Base-by-base conservation (phyloP, 2,113 vertebrate species). In the Pavo muticus region DNA sequence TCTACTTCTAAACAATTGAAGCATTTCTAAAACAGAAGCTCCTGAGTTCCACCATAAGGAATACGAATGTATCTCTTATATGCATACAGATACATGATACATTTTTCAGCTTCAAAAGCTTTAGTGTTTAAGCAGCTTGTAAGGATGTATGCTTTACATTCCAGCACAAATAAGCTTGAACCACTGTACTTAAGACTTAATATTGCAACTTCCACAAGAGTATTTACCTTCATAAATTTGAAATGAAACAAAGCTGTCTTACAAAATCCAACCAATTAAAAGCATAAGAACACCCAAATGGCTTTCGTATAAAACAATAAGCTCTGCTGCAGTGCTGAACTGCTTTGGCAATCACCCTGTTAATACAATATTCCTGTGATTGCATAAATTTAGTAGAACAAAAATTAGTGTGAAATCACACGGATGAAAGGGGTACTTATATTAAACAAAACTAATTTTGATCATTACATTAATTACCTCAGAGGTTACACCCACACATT, bases 231-330 rank as follows among this genome's bases (percentile, higher is more conserved):
- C 35, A 69, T 24, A 79, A 82, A 75, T 47, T 40, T 57, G 14
- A 67, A 88, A 85, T 44, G 14, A 82, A 91, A 76, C 4, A 19
- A 61, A 73, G 10, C 14, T 60, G 8, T 59, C 68, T 91, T 88
- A 83, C 14, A 74, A 85, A 91, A 87, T 57, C 23, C 2, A 4
- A 73, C 35, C 83, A 87, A 87, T 88, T 87, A 87, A 94, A 95
- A 80, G 50, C 17, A n/a, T 70, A 67, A 80, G 83, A 93, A 12
- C 6, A 14, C 35, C 19, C 13, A 72, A 88, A 12, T 40, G 17
- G 50, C 20, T 83, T 76, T 84, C n/a, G 29, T 13, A 9, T 61
- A 63, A 67, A 18, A 86, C 14, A 86, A 50, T 18, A 90, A 74
- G 37, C 19, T 42, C 40, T 54, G 54, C 63, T 71, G 76, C 72